Evolutionary conservation across 2,113 vertebrate species (phyloP).

Genomic region (Corydoras maculifer): DNA sequence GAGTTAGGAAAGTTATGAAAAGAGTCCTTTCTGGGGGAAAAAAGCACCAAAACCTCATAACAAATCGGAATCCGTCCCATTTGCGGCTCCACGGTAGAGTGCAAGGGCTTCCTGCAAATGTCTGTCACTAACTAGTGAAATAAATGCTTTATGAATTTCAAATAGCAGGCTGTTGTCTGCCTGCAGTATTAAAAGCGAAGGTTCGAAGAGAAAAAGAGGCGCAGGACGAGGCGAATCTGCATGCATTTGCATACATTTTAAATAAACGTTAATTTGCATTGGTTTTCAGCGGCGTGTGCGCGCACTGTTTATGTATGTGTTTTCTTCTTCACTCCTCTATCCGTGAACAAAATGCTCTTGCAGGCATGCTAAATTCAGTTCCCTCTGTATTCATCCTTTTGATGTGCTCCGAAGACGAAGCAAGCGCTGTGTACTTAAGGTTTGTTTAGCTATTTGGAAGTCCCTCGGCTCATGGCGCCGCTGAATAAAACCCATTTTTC

Average conservation of each 20-base stretch:
- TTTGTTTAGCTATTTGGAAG: constrained; percentile 35
- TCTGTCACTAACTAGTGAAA: constrained; percentile 58
- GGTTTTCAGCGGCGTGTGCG: constrained; percentile 50
- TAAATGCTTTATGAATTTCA: constrained; percentile 68
- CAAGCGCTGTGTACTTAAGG: constrained; percentile 19
- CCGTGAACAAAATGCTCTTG: constrained; percentile 39
- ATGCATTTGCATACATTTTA: constrained; percentile 70
- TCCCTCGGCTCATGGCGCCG: constrained; percentile 12
- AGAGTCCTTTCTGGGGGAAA: constrained; percentile 38
- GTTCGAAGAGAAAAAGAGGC: constrained; percentile 36
- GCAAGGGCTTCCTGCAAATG: constrained; percentile 57
- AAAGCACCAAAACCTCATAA: constrained; percentile 49
- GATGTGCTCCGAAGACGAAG: constrained; percentile 39
- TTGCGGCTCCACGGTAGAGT: constrained; percentile 30
- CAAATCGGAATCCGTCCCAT: too few relatives aligned
- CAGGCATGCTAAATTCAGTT: constrained; percentile 39
- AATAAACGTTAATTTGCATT: constrained; percentile 58
- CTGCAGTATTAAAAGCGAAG: constrained; percentile 65
- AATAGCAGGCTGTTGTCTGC: constrained; percentile 61
- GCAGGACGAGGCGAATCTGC: constrained; percentile 60
- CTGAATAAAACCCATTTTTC: constrained; percentile 12
- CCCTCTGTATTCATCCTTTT: constrained; percentile 47
- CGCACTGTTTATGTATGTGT: constrained; percentile 39
- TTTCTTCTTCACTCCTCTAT: constrained; percentile 33
- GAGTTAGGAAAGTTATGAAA: too few relatives aligned